Evolutionary conservation across 2,797 vertebrate species (phyloP), one percentile per base, ranked within the genome.

Genomic region (Hafferia zeledoni): DNA sequence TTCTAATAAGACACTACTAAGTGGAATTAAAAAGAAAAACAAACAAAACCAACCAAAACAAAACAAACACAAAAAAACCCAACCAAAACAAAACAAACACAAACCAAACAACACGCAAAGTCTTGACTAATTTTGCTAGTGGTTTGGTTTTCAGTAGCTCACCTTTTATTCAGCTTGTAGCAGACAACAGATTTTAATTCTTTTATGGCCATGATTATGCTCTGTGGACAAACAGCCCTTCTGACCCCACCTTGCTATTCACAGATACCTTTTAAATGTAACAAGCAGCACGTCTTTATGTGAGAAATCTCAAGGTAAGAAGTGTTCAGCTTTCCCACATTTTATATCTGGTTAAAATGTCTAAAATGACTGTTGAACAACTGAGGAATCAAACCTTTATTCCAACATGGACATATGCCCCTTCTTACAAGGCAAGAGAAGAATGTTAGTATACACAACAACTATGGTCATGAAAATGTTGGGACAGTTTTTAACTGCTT

Each of bases 381-480:
- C 43, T 2, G 2, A 44, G 37, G 24, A 90, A 82, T 30, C 22
- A 46, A 70, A 69, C 71, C 8, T 43, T 43, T 11, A 67, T 44
- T 64, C 13, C 25, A 74, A 11, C 7, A 13, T 28, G n/a, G 44
- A 50, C 1, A 19, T 3, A 47, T 2, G 8, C 2, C 18, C 15
- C 25, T 70, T 89, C 33, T 87, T 39, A 72, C 5, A 37, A 14
- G 8, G 3, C 6, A 35, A 19, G 22, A 4, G 8, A 52, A 77
- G 25, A 61, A 76, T 1, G 20, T 25, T 2, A 27, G 20, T 13
- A 61, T 8, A 78, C 8, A 19, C 39, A 80, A 83, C 94, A 92
- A 11, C 0, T 28, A 49, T 0, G 1, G 50, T 25, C 15, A 35
- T 3, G 13, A 59, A 72, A 60, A 60, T 63, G 50, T 3, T 53